Conservation (phyloP, 2,113 vertebrate genomes). For the Microcebus lehilahytsara region DNA sequence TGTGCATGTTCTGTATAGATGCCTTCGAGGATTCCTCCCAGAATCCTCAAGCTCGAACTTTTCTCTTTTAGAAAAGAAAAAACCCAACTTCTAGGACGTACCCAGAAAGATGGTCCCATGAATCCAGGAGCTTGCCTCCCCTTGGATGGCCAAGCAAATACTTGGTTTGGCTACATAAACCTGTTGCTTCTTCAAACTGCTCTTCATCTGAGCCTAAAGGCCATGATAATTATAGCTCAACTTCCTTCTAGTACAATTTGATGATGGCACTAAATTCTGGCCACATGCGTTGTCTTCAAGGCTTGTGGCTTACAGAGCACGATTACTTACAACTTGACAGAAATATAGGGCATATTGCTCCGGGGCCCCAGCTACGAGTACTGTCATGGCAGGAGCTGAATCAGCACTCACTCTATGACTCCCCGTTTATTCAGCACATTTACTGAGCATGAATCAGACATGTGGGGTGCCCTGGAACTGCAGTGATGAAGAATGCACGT, state of each 20-base stretch:
- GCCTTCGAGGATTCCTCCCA: no score
- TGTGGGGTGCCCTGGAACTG: not conserved
- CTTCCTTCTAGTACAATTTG: not conserved
- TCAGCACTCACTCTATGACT: not conserved
- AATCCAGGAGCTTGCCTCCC: not conserved
- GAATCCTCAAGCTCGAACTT: no score
- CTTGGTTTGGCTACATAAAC: not conserved
- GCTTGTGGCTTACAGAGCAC: not conserved
- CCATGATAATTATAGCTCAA: not conserved
- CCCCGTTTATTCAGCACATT: not conserved
- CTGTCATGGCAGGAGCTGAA: not conserved
- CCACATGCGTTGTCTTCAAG: not conserved
- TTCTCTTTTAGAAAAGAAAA: no score
- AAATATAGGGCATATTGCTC: not conserved
- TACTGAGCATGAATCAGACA: not conserved
- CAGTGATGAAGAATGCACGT: not conserved
- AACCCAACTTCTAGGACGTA: no score
- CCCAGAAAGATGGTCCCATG: not conserved
- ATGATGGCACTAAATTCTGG: not conserved
- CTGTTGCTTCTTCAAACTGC: not conserved
- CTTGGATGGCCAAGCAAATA: not conserved
- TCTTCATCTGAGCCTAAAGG: not conserved
- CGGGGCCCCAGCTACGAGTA: not conserved
- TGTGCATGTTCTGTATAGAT: no score
- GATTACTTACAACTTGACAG: not conserved